Conservation (phyloP, 2,888 invertebrate species). For the Cryptus armator region DNA sequence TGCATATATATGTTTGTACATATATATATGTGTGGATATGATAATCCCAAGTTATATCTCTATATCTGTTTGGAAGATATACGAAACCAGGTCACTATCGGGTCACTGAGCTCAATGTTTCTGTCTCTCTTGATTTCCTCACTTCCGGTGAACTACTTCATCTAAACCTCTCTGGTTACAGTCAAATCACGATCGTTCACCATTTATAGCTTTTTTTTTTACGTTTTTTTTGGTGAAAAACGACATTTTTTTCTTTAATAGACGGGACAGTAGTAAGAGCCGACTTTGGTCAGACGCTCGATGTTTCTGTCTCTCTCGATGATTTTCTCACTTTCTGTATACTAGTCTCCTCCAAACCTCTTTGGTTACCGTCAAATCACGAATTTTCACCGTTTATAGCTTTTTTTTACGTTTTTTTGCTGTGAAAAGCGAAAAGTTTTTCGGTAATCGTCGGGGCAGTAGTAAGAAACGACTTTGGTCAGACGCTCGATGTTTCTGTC, state of each 20-base stretch:
- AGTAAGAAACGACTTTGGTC: slow-evolving; percentile 43
- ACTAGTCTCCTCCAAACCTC: too few relatives aligned
- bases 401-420: too few relatives aligned
- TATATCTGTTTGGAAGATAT: slow-evolving; percentile 66
- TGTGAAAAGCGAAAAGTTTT: too few relatives aligned
- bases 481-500: not conserved
- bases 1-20: slow-evolving; percentile 7
- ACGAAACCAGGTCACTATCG: slow-evolving; percentile 79
- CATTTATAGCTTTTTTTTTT: too few relatives aligned
- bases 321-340: too few relatives aligned
- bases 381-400: too few relatives aligned
- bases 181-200: not conserved
- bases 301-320: too few relatives aligned
- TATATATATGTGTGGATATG: slow-evolving; percentile 10
- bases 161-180: not conserved
- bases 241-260: too few relatives aligned
- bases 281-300: too few relatives aligned
- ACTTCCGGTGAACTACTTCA: not conserved
- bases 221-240: too few relatives aligned
- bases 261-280: too few relatives aligned
- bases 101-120: slow-evolving; percentile 79
- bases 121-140: slow-evolving; percentile 43
- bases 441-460: not conserved
- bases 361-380: too few relatives aligned
- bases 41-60: slow-evolving; percentile 21